Percentiles rank a stretch among this genome's conserved stretches.
Conservation (phyloP, 2,113 vertebrate genomes). For the Turdus rufiventris region DNA sequence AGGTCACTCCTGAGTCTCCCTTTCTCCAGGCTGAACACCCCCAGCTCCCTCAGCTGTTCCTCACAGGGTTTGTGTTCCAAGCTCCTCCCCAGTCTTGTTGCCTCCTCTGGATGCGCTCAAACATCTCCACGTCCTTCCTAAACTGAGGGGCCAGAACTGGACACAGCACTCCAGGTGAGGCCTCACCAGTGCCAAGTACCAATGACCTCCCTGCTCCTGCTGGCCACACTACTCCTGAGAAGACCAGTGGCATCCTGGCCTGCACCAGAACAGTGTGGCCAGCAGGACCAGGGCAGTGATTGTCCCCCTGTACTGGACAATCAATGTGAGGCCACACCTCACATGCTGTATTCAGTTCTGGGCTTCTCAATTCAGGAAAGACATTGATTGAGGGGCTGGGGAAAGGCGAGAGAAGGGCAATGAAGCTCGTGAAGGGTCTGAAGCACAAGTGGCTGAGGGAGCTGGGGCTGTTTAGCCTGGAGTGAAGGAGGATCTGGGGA, state of each 20-base stretch:
- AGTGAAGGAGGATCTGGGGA: too few species aligned
- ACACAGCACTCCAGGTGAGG: not conserved
- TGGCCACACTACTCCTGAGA: not conserved
- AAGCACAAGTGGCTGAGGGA: not conserved
- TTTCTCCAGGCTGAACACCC: not conserved
- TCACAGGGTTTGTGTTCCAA: not conserved
- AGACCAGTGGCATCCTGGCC: not conserved
- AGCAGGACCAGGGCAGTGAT: not conserved
- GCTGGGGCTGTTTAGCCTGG: too few species aligned
- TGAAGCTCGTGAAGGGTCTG: not conserved
- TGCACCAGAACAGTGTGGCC: not conserved
- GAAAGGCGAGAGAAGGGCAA: not conserved
- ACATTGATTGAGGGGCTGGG: not conserved
- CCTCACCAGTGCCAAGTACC: not conserved
- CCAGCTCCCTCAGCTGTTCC: not conserved
- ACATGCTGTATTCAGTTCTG: not conserved
- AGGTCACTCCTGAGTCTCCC: not conserved
- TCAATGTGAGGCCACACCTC: not conserved
- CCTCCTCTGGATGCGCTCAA: not conserved
- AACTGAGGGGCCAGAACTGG: not conserved
- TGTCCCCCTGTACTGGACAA: not conserved
- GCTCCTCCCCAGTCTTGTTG: not conserved
- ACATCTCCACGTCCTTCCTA: not conserved
- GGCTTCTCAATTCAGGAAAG: not conserved
- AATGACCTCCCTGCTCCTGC: too few species aligned